Evolutionary conservation across 2,888 invertebrate species (phyloP).

Genomic region (Polydrusus cervinus): DNA sequence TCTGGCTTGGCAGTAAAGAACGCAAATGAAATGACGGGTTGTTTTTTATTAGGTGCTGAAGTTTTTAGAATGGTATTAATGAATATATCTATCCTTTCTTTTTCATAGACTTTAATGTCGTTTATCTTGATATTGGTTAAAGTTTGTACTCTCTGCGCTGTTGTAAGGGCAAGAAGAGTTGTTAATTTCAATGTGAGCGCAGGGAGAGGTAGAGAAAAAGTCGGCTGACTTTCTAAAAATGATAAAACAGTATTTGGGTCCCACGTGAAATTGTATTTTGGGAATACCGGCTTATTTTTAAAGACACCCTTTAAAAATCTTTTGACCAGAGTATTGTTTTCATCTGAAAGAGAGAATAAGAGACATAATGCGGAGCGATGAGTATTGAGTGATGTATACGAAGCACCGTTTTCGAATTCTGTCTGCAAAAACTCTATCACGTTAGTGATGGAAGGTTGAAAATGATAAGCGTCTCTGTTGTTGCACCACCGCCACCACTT

Average conservation of each 20-base stretch:
- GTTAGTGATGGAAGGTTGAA: too few species aligned
- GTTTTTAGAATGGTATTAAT: slow-evolving; percentile 51
- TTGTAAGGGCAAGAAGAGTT: slow-evolving; percentile 43
- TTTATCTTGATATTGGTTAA: too few species aligned
- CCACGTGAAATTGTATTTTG: slow-evolving; percentile 59
- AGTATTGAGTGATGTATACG: slow-evolving; percentile 7
- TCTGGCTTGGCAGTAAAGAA: slow-evolving; percentile 28
- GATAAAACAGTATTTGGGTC: slow-evolving; percentile 56
- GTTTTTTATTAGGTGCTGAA: slow-evolving; percentile 35
- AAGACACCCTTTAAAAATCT: slow-evolving; percentile 59
- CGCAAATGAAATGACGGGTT: slow-evolving; percentile 32
- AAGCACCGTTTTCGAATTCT: not conserved
- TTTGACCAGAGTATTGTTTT: slow-evolving; percentile 29
- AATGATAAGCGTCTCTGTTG: too few species aligned
- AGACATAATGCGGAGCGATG: not conserved
- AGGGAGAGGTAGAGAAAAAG: slow-evolving; percentile 29
- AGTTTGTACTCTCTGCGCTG: slow-evolving; percentile 45
- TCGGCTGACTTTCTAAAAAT: too few species aligned
- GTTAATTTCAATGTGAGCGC: slow-evolving; percentile 30
- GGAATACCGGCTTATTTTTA: slow-evolving; percentile 53
- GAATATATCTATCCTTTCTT: slow-evolving; percentile 29
- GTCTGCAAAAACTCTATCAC: too few species aligned
- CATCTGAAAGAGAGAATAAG: too few species aligned
- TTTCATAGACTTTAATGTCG: slow-evolving; percentile 26
- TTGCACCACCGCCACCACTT: too few species aligned